Conservation (phyloP, 2,113 vertebrate genomes). For the Dasyornis broadbenti region DNA sequence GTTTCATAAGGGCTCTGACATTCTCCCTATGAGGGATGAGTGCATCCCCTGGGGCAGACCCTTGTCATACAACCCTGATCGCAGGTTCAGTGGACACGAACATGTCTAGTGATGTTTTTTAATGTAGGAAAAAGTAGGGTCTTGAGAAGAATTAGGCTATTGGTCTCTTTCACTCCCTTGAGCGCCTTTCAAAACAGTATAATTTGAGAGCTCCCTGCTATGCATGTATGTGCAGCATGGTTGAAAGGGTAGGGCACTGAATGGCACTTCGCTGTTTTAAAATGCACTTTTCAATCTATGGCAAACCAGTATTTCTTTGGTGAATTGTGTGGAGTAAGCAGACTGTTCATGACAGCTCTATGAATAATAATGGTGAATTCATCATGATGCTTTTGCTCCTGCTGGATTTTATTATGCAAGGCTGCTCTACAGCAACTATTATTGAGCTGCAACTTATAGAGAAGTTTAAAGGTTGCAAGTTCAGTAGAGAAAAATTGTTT, state of each 20-base stretch:
- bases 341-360: constrained; percentile 18
- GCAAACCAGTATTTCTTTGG: neutral
- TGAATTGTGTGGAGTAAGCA: constrained; percentile 25
- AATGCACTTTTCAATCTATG: neutral
- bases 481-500: neutral
- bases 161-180: neutral
- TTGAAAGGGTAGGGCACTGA: neutral
- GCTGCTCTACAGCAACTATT: neutral
- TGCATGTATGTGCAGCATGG: accelerated
- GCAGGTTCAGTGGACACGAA: neutral
- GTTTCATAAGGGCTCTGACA: neutral
- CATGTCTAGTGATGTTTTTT: neutral
- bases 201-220: neutral
- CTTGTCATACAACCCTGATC: neutral
- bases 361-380: constrained; percentile 47
- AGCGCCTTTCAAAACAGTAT: neutral
- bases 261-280: neutral
- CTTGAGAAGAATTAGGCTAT: neutral
- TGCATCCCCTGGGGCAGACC: neutral
- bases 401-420: constrained; percentile 9
- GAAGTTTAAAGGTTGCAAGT: neutral
- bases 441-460: neutral
- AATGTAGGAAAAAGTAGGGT: neutral
- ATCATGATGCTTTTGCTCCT: neutral
- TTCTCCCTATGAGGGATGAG: neutral